Base-by-base conservation (phyloP, 2,113 vertebrate genomes). In the Oncorhynchus tshawytscha region DNA sequence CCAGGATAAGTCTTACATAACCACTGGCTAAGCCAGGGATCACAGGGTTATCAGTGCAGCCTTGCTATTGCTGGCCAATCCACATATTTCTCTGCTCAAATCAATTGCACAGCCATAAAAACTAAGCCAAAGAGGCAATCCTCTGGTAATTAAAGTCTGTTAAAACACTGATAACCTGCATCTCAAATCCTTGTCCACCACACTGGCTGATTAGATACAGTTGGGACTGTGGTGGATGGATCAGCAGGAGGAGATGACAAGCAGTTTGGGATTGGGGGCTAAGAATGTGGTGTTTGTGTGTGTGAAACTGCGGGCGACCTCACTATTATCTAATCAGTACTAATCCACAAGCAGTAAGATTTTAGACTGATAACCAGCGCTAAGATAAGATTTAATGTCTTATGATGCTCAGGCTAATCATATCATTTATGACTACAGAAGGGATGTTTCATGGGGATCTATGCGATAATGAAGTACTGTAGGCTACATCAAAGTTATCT, bases 81-180 rank as follows among this genome's bases (percentile, higher is more conserved):
- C 72, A 77, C 45, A 18, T 67, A 76, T 54, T 85, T 76, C 75
- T 70, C 57, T 73, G 69, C 66, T 67, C 67, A 71, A 70, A 77
- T 87, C 82, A 83, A 86, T 88, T 82, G 81, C 31, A 66, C 25
- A 66, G 82, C 78, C 79, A 71, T 77, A 71, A 80, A 67, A 62
- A 65, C 51, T 70, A 72, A 20, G 62, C 7, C 66, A 75, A 22
- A 81, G 64, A 78, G 45, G 78, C 75, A 81, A 83, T 68, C 51
- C 71, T 66, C 51, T 65, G 18, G 59, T 88, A 79, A 91, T 87
- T 83, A 76, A 77, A 49, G 51, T 62, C 70, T 72, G 34, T 74
- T 71, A 84, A 82, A 88, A 81, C 54, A 77, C 51, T 75, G 80
- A 82, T 84, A 85, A 85, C 77, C 84, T 74, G 48, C 59, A 72